A percentile compares a stretch with the other conserved stretches of the same genome.
These are phyloP conservation scores for Dascillus cervinus DNA, from an alignment of 2,888 invertebrate species.

Conservation along the genomic window DNA sequence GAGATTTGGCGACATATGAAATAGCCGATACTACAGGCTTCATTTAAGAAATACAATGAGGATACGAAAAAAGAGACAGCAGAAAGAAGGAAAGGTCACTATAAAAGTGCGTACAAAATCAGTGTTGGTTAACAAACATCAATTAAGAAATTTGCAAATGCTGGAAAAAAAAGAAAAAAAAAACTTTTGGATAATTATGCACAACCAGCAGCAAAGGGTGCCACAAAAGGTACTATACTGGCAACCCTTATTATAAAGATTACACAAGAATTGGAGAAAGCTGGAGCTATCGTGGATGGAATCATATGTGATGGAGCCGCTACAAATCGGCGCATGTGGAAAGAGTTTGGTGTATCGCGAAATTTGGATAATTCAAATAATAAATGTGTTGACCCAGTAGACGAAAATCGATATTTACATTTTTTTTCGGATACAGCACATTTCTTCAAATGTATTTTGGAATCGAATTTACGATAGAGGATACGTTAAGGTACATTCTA, in stretches of 20 bases:
- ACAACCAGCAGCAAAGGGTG: slow-evolving; percentile 8
- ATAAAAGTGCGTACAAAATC: too few relatives aligned
- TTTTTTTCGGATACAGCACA: slow-evolving; percentile 16
- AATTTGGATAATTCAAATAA: slow-evolving; percentile 4
- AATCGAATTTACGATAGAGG: slow-evolving; percentile 3
- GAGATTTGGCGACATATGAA: background rate
- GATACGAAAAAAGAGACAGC: too few relatives aligned
- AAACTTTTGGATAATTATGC: slow-evolving; percentile 3
- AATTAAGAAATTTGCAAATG: too few relatives aligned
- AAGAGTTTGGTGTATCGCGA: slow-evolving; percentile 10
- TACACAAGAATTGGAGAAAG: too few relatives aligned
- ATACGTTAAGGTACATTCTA: slow-evolving; percentile 3
- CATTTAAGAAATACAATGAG: too few relatives aligned
- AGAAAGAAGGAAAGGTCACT: too few relatives aligned
- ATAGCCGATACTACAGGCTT: background rate
- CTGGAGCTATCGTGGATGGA: too few relatives aligned
- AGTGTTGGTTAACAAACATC: too few relatives aligned
- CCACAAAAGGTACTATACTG: slow-evolving; percentile 6
- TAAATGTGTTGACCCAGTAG: slow-evolving; percentile 9
- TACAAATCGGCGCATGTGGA: slow-evolving; percentile 18
- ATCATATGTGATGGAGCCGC: slow-evolving; percentile 15
- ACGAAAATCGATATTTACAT: slow-evolving; percentile 8
- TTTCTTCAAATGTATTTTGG: slow-evolving; percentile 9
- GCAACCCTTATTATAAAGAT: too few relatives aligned
- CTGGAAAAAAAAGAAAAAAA: too few relatives aligned